These are phyloP conservation scores for Scortum barcoo DNA, from an alignment of 2,113 vertebrate species.

Conservation along the genomic window DNA sequence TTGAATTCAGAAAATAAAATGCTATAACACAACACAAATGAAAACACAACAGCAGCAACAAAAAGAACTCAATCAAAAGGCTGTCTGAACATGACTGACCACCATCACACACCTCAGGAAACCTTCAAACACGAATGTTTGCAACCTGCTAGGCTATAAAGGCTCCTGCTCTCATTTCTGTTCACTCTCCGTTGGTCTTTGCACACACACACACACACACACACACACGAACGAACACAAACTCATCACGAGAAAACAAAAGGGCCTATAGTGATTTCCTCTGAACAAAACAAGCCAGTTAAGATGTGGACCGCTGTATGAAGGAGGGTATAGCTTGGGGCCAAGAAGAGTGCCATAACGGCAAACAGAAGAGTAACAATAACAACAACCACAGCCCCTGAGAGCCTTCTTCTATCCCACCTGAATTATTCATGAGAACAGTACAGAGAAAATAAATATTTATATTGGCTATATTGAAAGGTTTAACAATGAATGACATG, in stretches of 20 bases:
- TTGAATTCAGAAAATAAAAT: not conserved
- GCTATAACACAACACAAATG: not conserved
- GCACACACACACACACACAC: constrained; percentile 2
- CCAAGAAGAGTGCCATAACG: constrained; percentile 32
- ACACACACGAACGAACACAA: constrained; percentile 8
- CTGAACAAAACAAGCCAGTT: constrained; percentile 50
- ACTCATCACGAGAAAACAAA: constrained; percentile 42
- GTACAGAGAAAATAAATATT: constrained; percentile 63
- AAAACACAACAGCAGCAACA: not conserved
- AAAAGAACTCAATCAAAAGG: not conserved
- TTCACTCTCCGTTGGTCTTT: not conserved
- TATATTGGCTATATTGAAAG: constrained; percentile 62
- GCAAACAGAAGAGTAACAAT: constrained; percentile 62
- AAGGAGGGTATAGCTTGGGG: constrained; percentile 35
- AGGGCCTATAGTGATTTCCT: constrained; percentile 39
- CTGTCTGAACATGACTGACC: constrained; percentile 8
- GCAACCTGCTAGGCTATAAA: not conserved
- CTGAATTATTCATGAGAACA: constrained; percentile 69
- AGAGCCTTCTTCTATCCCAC: constrained; percentile 30
- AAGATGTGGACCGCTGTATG: constrained; percentile 32
- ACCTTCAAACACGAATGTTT: not conserved
- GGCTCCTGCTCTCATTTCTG: constrained; percentile 1
- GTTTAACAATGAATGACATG: constrained; percentile 51
- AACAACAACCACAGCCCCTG: constrained; percentile 53
- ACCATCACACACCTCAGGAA: not conserved